Base-by-base conservation (phyloP, 2,113 vertebrate genomes). In the Symphodus melops region DNA sequence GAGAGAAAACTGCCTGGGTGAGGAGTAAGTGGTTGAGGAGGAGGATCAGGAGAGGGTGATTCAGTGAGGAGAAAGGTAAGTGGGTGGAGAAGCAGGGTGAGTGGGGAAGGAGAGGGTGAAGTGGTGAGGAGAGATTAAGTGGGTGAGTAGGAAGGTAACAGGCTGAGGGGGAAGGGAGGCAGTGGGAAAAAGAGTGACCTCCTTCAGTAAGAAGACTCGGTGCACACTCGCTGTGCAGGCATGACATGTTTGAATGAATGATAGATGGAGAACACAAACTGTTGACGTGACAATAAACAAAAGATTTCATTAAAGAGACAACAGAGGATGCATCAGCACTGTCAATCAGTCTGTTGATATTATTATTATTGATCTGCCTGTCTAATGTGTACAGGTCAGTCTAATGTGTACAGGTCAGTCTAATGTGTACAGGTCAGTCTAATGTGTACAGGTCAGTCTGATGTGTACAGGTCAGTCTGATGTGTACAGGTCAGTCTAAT, bases 191-290 rank as follows among this genome's bases (percentile, higher is more conserved):
- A 62, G 75, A 57, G 12, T 86, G 89, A 81, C 91, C 91, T 80
- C 90, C 81, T 91, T 93, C 77, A 88, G 56, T 75, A 53, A 37
- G 89, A 91, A 92, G 88, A 90, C 80, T 84, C 16, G 55, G 80
- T 86, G 80, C 82, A 57, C 75, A 77, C 56, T 71, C 0, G 2
- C 28, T 41, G 62, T 11, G 52, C 28, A 87, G 1, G 39, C 3
- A 10, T 81, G 79, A 68, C 63, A 79, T 77, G 85, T 88, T 68
- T 87, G 86, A 86, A 54, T 75, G 82, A 61, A 52, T 58, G 85
- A 79, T 68, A 59, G 87, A 79, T 69, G 16, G 83, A 55, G 60
- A 20, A 61, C 64, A 52, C 79, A 74, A 71, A 76, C 75, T 53
- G 75, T 53, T 55, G 85, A 73, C 51, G 67, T 28, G 83, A 73